Evolutionary conservation across 2,888 invertebrate species (phyloP).

Genomic region (Balanococcus diminutus): DNA sequence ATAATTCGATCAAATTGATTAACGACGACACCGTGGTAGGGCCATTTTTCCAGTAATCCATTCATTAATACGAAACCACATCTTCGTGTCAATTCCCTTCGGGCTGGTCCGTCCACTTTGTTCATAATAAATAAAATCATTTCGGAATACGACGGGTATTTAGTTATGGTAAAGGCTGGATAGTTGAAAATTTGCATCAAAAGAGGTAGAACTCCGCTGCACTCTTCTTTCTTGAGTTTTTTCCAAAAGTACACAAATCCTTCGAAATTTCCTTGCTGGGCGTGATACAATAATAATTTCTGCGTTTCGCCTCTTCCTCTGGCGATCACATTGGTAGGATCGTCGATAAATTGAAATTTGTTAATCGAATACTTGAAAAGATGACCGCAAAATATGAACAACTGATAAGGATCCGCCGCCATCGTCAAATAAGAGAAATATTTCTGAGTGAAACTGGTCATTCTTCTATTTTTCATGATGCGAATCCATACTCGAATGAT

Average conservation of each 20-base stretch:
- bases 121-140: constrained; percentile 44
- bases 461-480: constrained; percentile 25
- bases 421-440: constrained; percentile 44
- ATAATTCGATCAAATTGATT: constrained; percentile 46
- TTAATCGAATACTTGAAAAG: constrained; percentile 25
- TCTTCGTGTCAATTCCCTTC: neutral
- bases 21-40: constrained; percentile 31
- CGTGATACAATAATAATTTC: constrained; percentile 1
- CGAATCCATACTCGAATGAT: constrained; percentile 45
- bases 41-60: constrained; percentile 49
- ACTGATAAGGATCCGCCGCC: constrained; percentile 17
- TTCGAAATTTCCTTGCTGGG: constrained; percentile 41
- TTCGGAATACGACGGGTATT: constrained; percentile 37
- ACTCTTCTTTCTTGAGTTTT: constrained; percentile 19
- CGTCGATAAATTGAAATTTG: constrained; percentile 7
- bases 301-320: neutral
- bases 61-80: constrained; percentile 39
- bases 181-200: constrained; percentile 41
- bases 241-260: constrained; percentile 33
- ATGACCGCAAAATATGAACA: constrained; percentile 42
- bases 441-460: constrained; percentile 3
- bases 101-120: neutral
- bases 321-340: neutral
- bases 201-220: neutral
- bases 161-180: neutral